Percentiles rank a stretch among this genome's conserved stretches.
Evolutionary conservation across 2,797 vertebrate species (phyloP).

Genomic region (Thunnus albacares): DNA sequence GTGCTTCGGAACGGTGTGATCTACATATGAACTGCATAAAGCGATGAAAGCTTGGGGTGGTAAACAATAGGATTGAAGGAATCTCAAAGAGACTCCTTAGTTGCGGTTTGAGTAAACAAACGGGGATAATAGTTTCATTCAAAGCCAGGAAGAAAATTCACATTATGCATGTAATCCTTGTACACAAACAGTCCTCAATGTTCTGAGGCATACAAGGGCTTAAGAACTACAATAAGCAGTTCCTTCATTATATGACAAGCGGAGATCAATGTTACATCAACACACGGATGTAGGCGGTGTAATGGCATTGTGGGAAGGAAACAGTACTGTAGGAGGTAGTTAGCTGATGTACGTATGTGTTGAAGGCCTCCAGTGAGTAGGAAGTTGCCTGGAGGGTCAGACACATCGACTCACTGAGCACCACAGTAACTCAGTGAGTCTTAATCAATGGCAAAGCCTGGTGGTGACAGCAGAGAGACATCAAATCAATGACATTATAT

Average conservation of each 20-base stretch:
- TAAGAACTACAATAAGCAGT: constrained; percentile 41
- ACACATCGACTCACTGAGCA: constrained; percentile 54
- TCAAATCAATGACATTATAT: constrained; percentile 70
- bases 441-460: constrained; percentile 68
- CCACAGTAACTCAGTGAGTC: constrained; percentile 60
- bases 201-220: constrained; percentile 40
- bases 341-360: constrained; percentile 48
- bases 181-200: constrained; percentile 27
- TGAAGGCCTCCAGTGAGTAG: constrained; percentile 46
- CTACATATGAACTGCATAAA: constrained; percentile 69
- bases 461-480: constrained; percentile 60
- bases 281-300: constrained; percentile 32
- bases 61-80: constrained; percentile 64
- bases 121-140: constrained; percentile 56
- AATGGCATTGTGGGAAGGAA: constrained; percentile 29
- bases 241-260: constrained; percentile 48
- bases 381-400: constrained; percentile 50
- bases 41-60: constrained; percentile 46
- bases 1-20: constrained; percentile 45
- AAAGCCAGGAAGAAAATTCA: constrained; percentile 49
- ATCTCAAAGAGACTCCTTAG: constrained; percentile 57
- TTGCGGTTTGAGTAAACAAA: constrained; percentile 67
- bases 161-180: constrained; percentile 61
- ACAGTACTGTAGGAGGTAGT: constrained; percentile 37
- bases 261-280: constrained; percentile 37